phyloP scores from a whole-genome alignment of 2,888 invertebrate species.

The Nemapogon koenigi region DNA sequence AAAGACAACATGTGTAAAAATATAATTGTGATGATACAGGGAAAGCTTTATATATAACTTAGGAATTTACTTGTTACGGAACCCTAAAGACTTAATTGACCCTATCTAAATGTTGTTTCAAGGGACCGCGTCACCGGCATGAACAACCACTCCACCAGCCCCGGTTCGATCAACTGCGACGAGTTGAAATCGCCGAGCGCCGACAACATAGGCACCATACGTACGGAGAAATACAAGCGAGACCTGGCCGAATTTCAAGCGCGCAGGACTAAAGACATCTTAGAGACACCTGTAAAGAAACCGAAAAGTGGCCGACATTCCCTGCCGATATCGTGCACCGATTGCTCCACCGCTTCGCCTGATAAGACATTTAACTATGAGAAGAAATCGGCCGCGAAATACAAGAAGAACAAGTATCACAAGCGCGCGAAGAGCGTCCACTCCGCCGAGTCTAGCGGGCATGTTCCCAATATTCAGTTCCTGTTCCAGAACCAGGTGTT shows the following conservation, averaged over 20 bases:
- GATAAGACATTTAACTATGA: conserved; percentile 52
- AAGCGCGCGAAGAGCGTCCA: conserved; percentile 33
- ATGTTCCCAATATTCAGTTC: conserved; percentile 51
- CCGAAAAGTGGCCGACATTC: conserved; percentile 50
- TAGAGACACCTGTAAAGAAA: conserved; percentile 32
- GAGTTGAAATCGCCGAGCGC: conserved; percentile 21
- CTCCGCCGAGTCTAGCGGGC: conserved; percentile 29
- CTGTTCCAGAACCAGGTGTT: conserved; percentile 58
- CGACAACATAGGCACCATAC: conserved; percentile 40
- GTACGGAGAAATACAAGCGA: conserved; percentile 54
- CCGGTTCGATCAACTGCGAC: conserved; percentile 24
- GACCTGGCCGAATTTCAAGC: conserved; percentile 58
- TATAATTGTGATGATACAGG: too few relatives aligned
- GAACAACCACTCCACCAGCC: conserved; percentile 28
- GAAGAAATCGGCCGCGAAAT: conserved; percentile 45
- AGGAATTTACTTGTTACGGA: too few relatives aligned
- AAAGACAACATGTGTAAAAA: too few relatives aligned
- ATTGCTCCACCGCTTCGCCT: conserved; percentile 35
- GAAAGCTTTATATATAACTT: too few relatives aligned
- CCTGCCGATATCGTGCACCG: conserved; percentile 46
- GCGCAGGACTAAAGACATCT: conserved; percentile 38
- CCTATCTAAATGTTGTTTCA: conserved; percentile 15
- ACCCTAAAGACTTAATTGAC: too few relatives aligned
- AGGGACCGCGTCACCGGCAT: conserved; percentile 53
- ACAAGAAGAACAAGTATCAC: conserved; percentile 38